These are phyloP conservation scores for Sipha maydis DNA, from an alignment of 2,888 invertebrate species.

Conservation along the genomic window DNA sequence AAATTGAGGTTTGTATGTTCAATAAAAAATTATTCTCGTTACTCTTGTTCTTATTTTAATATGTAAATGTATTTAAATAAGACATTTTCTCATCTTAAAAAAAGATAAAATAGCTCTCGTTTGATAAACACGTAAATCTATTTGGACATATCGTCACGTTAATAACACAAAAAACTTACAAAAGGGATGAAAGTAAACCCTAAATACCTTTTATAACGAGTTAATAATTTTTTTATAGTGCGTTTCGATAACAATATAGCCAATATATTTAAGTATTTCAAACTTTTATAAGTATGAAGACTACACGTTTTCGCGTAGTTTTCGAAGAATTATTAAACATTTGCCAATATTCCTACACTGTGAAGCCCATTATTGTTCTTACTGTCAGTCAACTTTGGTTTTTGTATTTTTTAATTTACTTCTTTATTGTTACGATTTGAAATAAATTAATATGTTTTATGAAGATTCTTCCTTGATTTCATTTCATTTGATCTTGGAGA, in stretches of 20 bases:
- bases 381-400: background rate
- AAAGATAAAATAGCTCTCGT: background rate
- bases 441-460: background rate
- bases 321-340: background rate
- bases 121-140: background rate
- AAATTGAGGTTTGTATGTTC: background rate
- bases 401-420: background rate
- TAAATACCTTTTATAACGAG: background rate
- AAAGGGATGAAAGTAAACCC: background rate
- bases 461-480: background rate
- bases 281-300: background rate
- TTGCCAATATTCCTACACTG: background rate
- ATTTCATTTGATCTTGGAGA: background rate
- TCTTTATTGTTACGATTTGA: background rate
- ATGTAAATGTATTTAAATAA: background rate
- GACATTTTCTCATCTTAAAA: background rate
- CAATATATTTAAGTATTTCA: background rate
- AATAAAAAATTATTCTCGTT: background rate
- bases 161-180: background rate
- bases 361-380: background rate
- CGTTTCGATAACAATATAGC: background rate
- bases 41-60: background rate
- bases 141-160: background rate
- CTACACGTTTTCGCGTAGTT: background rate
- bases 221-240: background rate